phyloP scores from a whole-genome alignment of 2,113 vertebrate genomes.

The Sinosuthora webbiana region DNA sequence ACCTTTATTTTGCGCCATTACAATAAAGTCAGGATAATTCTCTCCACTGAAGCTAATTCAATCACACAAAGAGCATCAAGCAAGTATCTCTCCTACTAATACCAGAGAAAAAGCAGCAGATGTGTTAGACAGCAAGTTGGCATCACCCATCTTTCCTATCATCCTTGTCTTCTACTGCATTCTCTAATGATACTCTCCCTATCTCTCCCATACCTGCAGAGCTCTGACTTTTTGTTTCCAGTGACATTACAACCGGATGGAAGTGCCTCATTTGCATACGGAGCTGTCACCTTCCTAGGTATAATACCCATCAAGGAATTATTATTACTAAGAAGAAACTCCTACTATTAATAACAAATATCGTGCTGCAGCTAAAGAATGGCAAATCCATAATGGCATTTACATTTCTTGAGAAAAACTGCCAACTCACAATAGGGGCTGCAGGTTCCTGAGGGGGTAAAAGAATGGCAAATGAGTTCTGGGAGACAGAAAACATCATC shows the following conservation, averaged over 20 bases:
- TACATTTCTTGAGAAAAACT: background rate
- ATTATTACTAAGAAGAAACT: background rate
- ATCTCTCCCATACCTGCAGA: background rate
- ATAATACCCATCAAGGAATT: background rate
- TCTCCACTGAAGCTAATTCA: background rate
- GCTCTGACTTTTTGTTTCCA: constrained; percentile 10
- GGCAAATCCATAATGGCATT: background rate
- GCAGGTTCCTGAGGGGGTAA: background rate
- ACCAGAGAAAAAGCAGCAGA: background rate
- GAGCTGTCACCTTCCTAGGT: background rate
- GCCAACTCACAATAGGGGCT: background rate
- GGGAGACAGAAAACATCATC: background rate
- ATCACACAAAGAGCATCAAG: background rate
- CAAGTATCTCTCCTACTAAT: background rate
- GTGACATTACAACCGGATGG: background rate
- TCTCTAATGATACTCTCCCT: background rate
- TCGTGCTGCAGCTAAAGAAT: background rate
- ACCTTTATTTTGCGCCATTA: background rate
- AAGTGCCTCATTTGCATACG: background rate
- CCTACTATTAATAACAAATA: background rate
- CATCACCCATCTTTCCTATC: background rate
- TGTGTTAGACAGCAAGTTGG: background rate
- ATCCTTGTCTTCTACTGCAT: background rate
- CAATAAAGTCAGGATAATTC: background rate
- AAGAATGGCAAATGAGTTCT: background rate